Base-by-base conservation (phyloP, 2,797 vertebrate genomes). In the Argentina silus region DNA sequence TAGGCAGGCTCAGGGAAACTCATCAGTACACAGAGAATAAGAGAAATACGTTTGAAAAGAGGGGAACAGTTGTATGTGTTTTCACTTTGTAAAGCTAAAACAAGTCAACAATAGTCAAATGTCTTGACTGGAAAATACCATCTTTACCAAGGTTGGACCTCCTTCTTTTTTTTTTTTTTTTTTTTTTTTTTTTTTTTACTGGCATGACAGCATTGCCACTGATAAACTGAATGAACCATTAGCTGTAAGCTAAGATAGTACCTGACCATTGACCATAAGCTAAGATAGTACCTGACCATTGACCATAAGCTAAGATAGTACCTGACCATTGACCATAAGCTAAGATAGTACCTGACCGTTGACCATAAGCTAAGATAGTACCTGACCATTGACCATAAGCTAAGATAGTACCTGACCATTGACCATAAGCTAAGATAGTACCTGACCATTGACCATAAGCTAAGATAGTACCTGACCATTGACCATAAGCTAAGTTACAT, bases 21-120 rank as follows among this genome's bases (percentile, higher is more conserved):
- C 80, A 88, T 86, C 85, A 88, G 83, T 80, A 74, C 79, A 72
- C 53, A 57, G 66, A 82, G 73, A 23, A 43, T 66, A 74, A 84
- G 81, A 86, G 82, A 78, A 80, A 12, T 77, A 36, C 27, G 27
- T 70, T 59, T 27, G 70, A 45, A 70, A 70, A 59, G 72, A 14
- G 27, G 27, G 7, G 17, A 59, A 7, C 9, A 5, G 3, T 15
- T 44, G 66, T 48, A 78, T 79, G 68, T 64, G 81, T 85, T 80
- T 67, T 75, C 68, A 81, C 70, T 74, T 75, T 73, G 70, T 68
- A 51, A 50, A 73, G 47, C 10, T 68, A 77, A 74, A 67, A 79
- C 57, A 62, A 70, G 74, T 51, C 59, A 48, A 47, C 61, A 48
- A 48, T 14, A 51, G 4, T 11, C 14, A 67, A 64, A 15, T n/a